Base-by-base conservation (phyloP, 2,888 invertebrate genomes). In the Spicauda simplicius region DNA sequence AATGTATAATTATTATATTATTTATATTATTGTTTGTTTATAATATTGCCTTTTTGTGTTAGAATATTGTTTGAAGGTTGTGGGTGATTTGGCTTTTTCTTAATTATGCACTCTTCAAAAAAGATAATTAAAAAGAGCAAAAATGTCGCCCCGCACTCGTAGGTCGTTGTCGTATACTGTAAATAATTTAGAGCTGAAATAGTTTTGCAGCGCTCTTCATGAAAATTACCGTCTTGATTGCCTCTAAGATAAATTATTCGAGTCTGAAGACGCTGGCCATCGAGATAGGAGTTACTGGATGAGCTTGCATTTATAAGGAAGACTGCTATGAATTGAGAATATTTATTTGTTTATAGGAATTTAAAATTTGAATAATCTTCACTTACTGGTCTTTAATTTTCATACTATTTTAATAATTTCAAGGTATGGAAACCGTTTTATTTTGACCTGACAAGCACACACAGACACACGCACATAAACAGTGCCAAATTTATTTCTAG, bases 171-270 rank as follows among this genome's bases (percentile, higher is more conserved):
- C 64, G 33, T 64, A 5, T 19, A 7, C 52, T 20, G 20, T 57
- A 57, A 57, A 57, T 45, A 20, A 55, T 63, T 63, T 18, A 54
- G 33, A 33, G 20, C 52, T 37, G 73, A 76, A 83, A 88, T 87
- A 88, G 87, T 87, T 88, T 82, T 72, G 74, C 76, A 81, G 84
- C 81, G 78, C 79, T 85, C 80, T 80, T 85, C 85, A 81, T 82
- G 82, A 83, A 88, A 88, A 88, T 90, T 87, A 88, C 88, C 80
- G 83, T 79, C 86, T 87, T 90, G 89, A 91, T 90, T 91, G 88
- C 86, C 84, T 82, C 79, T 77, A 84, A 87, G 90, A 91, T 87
- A 89, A 91, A 90, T 90, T 88, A 87, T 87, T 83, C 82, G 71
- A 78, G 85, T 84, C 86, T 83, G 79, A 80, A 85, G 85, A 77